Base-by-base conservation (phyloP, 1,140 invertebrate genomes). In the Lepidurus packardi region DNA sequence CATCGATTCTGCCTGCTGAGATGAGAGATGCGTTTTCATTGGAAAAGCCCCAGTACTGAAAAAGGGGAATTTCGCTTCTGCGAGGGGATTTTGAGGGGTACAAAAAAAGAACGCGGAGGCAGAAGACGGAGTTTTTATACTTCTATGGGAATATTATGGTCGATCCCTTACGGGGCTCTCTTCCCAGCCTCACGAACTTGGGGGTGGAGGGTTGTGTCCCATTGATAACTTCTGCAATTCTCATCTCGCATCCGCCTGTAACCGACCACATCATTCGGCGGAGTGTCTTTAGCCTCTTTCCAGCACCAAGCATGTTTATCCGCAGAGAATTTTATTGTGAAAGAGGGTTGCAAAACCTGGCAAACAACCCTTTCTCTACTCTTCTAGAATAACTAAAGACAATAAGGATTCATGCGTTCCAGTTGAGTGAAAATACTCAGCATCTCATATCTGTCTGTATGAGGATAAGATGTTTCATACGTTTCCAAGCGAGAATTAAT, bases 131-230 rank as follows among this genome's bases (percentile, higher is more conserved):
- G 34, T 34, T 34, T 65, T 65, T 65, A n/a, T 65, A 65, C 53
- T 65, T 65, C 53, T 65, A 65, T 65, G 53, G 53, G 53, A 65
- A 65, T 65, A 65, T 65, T 65, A 65, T 65, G 53, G 53, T 65
- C 16, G 53, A 65, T 65, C 53, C 53, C 53, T 65, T 65, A 65
- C 21, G 53, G 53, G 53, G 53, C 53, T 13, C 53, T 21, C 21
- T 21, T 65, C 13, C 2, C 16, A 65, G 16, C 53, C 53, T 16
- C 53, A 7, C 21, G 8, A 65, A 21, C 21, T 65, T 13, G 53
- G 53, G 53, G 10, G 7, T 65, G 34, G 34, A 34, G 34, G 34
- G 34, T 34, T 34, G 34, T 34, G 53, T 65, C 21, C 53, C 21
- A n/a, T 65, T 65, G 53, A 65, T 65, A 65, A 65, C 53, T 65